Base-by-base conservation (phyloP, 2,888 invertebrate genomes). In the Tipula vernalis region DNA sequence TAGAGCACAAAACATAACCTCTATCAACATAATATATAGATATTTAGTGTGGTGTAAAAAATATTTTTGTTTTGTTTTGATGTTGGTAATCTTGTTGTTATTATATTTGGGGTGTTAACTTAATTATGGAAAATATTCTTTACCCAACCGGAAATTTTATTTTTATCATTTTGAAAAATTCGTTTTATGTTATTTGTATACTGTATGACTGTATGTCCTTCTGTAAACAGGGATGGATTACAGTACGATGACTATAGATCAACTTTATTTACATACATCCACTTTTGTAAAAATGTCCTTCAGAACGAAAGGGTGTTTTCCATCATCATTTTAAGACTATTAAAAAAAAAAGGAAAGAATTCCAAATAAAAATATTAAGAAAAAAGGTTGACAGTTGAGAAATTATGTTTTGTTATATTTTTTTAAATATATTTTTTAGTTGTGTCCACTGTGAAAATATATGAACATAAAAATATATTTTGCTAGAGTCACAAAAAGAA, bases 281-380 rank as follows among this genome's bases (percentile, higher is more conserved):
- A 51, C n/a, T 15, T 51, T 51, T 51, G 15, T 15, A 51, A 51
- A 15, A 15, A 3, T 71, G 71, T 71, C 71, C 71, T 71, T 71
- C 71, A 71, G 28, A 71, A 71, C 10, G 71, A 71, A 71, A 71
- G 71, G 28, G 71, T 57, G 71, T 71, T 71, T 71, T 71, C 28
- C 71, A 71, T 71, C 71, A 71, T 71, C 71, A 71, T 71, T 71
- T 71, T 71, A 71, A 71, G 71, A 71, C 71, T 71, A 71, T 71
- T 71, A 71, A 28, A 71, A 71, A 71, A 51, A 51, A 51, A 51
- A 51, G 71, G 28, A 28, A 71, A 71, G 71, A 71, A 71, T 71
- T 71, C 10, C 71, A 8, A 51, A 15, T 51, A 28, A 6, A 71
- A 57, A n/a, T 12, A 51, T 18, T 18, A 71, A 71, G 28, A 28